Percentiles rank a stretch among this genome's conserved stretches.
Conservation (phyloP, 2,113 vertebrate genomes). For the Psilopogon haemacephalus region DNA sequence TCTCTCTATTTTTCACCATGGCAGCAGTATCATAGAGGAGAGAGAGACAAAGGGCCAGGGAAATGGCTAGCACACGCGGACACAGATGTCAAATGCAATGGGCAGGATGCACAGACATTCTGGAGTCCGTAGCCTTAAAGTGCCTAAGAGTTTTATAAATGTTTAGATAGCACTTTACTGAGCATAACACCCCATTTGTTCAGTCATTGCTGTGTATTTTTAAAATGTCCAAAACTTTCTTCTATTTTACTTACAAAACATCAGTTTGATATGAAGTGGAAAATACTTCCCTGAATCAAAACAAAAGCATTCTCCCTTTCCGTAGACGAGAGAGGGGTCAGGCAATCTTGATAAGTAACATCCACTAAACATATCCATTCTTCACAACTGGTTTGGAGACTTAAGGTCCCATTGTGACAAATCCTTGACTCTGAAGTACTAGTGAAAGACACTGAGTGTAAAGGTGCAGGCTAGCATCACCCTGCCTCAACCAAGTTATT, state of each 20-base stretch:
- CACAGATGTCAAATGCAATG: neutral
- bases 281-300: neutral
- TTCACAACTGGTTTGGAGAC: neutral
- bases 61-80: slow-evolving; percentile 39
- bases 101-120: neutral
- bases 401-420: neutral
- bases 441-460: neutral
- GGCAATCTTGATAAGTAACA: neutral
- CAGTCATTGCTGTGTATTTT: neutral
- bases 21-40: slow-evolving; percentile 19
- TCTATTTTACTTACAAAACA: neutral
- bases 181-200: neutral
- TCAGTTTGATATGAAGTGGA: accelerated
- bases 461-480: neutral
- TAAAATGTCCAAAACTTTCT: neutral
- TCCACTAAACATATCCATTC: neutral
- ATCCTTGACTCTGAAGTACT: neutral
- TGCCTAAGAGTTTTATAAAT: neutral
- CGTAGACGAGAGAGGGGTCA: neutral
- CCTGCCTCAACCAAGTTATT: accelerated
- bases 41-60: slow-evolving; percentile 59
- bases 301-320: neutral
- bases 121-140: neutral
- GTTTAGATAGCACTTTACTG: neutral
- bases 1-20: slow-evolving; percentile 53